Evolutionary conservation across 2,888 invertebrate genomes (phyloP).

Genomic region (Stegophylla sp.): DNA sequence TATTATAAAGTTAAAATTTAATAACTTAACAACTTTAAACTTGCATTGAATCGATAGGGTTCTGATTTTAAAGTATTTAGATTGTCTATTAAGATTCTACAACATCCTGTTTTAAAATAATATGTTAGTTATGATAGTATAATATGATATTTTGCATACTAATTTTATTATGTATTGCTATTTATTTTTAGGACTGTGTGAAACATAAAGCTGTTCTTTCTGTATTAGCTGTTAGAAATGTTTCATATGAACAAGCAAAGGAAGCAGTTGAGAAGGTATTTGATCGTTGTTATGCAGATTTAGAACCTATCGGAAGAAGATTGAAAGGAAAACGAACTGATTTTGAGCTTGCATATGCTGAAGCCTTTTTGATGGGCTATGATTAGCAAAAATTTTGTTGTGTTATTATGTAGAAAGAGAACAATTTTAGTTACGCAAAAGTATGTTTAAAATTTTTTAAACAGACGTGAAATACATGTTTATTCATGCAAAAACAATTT

Average conservation of each 20-base stretch:
- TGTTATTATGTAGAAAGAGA: slow-evolving; percentile 51
- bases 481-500: neutral
- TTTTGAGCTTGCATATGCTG: slow-evolving; percentile 77
- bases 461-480: neutral
- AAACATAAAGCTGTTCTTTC: slow-evolving; percentile 86
- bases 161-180: slow-evolving; percentile 24
- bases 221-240: slow-evolving; percentile 80
- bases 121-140: too few relatives aligned
- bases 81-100: neutral
- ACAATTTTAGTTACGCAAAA: slow-evolving; percentile 10
- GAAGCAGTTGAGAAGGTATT: slow-evolving; percentile 86
- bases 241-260: slow-evolving; percentile 75
- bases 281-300: slow-evolving; percentile 85
- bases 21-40: too few relatives aligned
- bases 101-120: neutral
- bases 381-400: slow-evolving; percentile 64
- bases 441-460: slow-evolving; percentile 3
- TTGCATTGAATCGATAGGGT: neutral
- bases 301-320: slow-evolving; percentile 88
- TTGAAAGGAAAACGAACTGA: slow-evolving; percentile 78
- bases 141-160: neutral
- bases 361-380: slow-evolving; percentile 82
- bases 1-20: too few relatives aligned
- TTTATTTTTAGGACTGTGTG: slow-evolving; percentile 78
- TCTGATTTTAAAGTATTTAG: neutral